Percentiles rank a stretch among this genome's conserved stretches.
Evolutionary conservation across 2,888 invertebrate species (phyloP).

Genomic region (Salpingus planirostris): DNA sequence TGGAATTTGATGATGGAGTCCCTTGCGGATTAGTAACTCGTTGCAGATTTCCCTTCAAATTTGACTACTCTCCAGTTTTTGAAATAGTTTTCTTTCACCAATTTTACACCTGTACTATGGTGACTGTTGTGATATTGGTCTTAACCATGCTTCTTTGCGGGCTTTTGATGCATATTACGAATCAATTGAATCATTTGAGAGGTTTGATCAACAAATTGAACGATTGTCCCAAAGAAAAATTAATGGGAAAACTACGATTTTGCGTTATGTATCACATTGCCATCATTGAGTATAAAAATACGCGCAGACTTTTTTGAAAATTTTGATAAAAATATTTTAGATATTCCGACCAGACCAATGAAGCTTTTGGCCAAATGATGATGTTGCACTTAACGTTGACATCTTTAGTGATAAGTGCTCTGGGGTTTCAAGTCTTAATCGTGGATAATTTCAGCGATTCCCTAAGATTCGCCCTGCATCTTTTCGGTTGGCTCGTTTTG

Average conservation of each 20-base stretch:
- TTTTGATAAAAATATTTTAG: no score
- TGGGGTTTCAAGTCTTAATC: conserved; percentile 23
- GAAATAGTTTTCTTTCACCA: conserved; percentile 19
- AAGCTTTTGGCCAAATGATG: conserved; percentile 26
- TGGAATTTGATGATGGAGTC: conserved; percentile 21
- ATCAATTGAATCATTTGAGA: conserved; percentile 20
- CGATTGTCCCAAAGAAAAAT: background rate
- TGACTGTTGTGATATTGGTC: conserved; percentile 20
- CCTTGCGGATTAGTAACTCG: conserved; percentile 20
- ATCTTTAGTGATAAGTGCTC: conserved; percentile 26
- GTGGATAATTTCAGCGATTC: conserved; percentile 17
- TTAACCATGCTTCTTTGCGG: conserved; percentile 25
- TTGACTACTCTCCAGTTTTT: conserved; percentile 17
- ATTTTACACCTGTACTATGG: conserved; percentile 15
- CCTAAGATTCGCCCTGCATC: conserved; percentile 25
- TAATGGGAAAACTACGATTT: conserved; percentile 11
- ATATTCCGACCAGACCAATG: conserved; percentile 14
- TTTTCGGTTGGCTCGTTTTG: conserved; percentile 28
- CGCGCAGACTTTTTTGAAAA: no score
- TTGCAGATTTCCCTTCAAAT: conserved; percentile 19
- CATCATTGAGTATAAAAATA: conserved; percentile 23
- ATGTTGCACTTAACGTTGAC: conserved; percentile 28
- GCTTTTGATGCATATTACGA: conserved; percentile 21
- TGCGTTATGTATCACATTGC: conserved; percentile 22
- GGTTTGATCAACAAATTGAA: conserved; percentile 10